phyloP scores from a whole-genome alignment of 2,888 invertebrate species.

The Protophormia terraenovae region DNA sequence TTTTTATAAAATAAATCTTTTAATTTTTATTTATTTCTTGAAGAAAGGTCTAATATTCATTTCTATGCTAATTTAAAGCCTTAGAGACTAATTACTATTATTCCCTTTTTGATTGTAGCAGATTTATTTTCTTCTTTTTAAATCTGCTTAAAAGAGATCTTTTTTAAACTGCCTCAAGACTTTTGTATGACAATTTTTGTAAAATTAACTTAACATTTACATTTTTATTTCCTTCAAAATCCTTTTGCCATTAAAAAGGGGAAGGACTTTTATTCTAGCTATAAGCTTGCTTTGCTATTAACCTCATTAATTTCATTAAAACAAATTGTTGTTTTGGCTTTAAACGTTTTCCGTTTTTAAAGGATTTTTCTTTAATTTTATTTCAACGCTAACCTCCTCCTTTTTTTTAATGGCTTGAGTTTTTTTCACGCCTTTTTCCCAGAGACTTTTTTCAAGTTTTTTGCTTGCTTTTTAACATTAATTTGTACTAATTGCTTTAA shows the following conservation, averaged over 20 bases:
- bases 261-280: not conserved
- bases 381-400: not conserved
- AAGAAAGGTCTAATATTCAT: not conserved
- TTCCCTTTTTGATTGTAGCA: not conserved
- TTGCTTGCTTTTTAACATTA: slow-evolving; percentile 10
- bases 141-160: not conserved
- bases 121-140: not conserved
- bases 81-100: not conserved
- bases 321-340: slow-evolving; percentile 15
- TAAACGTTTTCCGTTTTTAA: not conserved
- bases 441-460: not conserved
- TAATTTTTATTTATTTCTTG: too few relatives aligned
- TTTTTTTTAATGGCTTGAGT: not conserved
- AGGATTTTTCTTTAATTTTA: too few relatives aligned
- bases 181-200: not conserved
- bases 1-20: too few relatives aligned
- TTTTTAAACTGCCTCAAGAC: not conserved
- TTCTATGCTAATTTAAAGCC: not conserved
- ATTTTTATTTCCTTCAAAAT: not conserved
- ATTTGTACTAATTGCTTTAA: slow-evolving; percentile 42
- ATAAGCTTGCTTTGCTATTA: not conserved
- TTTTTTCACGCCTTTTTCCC: not conserved
- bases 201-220: not conserved
- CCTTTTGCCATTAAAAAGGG: not conserved
- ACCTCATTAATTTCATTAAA: slow-evolving; percentile 3